These are phyloP conservation scores for Thaumatotibia leucotreta DNA, from an alignment of 1,140 invertebrate species.

Conservation along the genomic window DNA sequence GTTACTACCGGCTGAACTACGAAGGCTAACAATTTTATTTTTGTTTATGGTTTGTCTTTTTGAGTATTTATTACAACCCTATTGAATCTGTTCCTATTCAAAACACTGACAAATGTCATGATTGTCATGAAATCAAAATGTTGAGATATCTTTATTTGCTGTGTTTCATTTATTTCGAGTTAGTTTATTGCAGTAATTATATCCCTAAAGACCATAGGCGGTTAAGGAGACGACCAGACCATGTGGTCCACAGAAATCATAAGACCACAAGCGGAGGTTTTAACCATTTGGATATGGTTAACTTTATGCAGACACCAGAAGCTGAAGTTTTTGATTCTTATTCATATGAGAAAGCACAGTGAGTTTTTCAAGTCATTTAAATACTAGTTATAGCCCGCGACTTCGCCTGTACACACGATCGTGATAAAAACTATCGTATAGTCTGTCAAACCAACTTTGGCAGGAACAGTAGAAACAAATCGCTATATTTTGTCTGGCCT, in stretches of 20 bases:
- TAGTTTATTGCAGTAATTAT: slow-evolving; percentile 35
- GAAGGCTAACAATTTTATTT: too few species aligned
- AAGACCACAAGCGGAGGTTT: slow-evolving; percentile 23
- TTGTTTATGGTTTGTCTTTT: too few species aligned
- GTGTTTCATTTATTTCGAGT: slow-evolving; percentile 40
- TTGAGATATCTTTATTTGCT: slow-evolving; percentile 41
- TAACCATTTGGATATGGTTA: slow-evolving; percentile 33
- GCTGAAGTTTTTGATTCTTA: slow-evolving; percentile 15
- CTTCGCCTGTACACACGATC: too few species aligned
- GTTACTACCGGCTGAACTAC: too few species aligned
- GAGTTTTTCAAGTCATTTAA: too few species aligned
- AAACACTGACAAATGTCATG: not conserved
- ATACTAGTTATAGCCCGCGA: too few species aligned
- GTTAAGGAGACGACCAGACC: not conserved
- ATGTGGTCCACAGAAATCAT: not conserved
- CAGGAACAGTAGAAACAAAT: too few species aligned
- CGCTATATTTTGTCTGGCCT: too few species aligned
- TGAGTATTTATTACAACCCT: too few species aligned
- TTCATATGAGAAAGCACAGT: not conserved
- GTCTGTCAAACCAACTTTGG: too few species aligned
- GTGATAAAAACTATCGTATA: too few species aligned
- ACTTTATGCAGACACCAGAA: slow-evolving; percentile 33
- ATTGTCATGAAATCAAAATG: slow-evolving; percentile 39
- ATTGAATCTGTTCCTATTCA: not conserved
- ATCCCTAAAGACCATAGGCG: not conserved